phyloP scores from a whole-genome alignment of 2,888 invertebrate genomes.

The Parnassius apollo region DNA sequence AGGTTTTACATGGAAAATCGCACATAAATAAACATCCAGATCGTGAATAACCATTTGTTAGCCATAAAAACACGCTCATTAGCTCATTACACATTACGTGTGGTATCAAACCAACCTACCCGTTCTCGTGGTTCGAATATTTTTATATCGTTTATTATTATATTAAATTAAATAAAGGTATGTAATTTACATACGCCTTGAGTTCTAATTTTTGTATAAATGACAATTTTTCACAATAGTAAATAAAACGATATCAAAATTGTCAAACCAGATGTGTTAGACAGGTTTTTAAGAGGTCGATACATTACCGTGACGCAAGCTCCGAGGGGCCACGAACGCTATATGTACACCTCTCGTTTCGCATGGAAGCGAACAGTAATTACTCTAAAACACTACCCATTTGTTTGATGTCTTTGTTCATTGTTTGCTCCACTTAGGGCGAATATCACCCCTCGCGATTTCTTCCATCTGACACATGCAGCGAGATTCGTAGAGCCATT shows the following conservation, averaged over 20 bases:
- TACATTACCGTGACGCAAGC: slow-evolving; percentile 48
- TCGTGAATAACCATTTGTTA: too few relatives aligned
- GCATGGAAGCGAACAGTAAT: slow-evolving; percentile 78
- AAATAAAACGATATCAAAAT: slow-evolving; percentile 38
- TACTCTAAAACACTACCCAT: slow-evolving; percentile 81
- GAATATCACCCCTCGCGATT: slow-evolving; percentile 75
- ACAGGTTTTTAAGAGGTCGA: slow-evolving; percentile 38
- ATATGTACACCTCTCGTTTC: slow-evolving; percentile 73
- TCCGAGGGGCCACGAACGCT: slow-evolving; percentile 46
- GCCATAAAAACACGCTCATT: too few relatives aligned
- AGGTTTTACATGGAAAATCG: too few relatives aligned
- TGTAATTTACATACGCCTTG: too few relatives aligned
- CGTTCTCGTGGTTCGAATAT: too few relatives aligned
- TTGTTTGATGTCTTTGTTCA: slow-evolving; percentile 81
- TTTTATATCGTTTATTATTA: too few relatives aligned
- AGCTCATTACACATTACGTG: too few relatives aligned
- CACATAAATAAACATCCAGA: too few relatives aligned
- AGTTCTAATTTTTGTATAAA: too few relatives aligned
- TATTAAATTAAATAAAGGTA: too few relatives aligned
- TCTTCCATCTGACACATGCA: slow-evolving; percentile 69
- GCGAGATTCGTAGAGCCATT: slow-evolving; percentile 69
- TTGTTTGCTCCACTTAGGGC: slow-evolving; percentile 79
- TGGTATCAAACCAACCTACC: too few relatives aligned
- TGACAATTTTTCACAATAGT: not conserved
- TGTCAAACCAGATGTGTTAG: slow-evolving; percentile 34